Base-by-base conservation (phyloP, 2,113 vertebrate genomes). In the Maccullochella peelii region DNA sequence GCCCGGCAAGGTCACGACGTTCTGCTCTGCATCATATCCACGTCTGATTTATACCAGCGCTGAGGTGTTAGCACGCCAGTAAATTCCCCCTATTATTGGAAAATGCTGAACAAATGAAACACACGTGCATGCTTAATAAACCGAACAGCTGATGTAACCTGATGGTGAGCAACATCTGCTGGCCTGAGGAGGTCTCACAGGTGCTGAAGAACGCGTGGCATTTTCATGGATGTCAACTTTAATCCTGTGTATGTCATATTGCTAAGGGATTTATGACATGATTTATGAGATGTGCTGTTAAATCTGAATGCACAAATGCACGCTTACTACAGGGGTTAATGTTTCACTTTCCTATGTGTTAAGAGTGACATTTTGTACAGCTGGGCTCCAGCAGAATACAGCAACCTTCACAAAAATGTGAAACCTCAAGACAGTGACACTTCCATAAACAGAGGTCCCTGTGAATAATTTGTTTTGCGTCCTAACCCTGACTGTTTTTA, bases 401-500 rank as follows among this genome's bases (percentile, higher is more conserved):
- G 57, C 63, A 90, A 86, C 70, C 57, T 78, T 87, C 52, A 68
- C 54, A 89, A 89, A 83, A 86, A 72, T 84, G 89, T 91, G 73
- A 92, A 91, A 79, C 87, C 78, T 90, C 69, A 58, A 77, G 88
- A 91, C 49, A 78, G 84, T 91, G 92, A 89, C 93, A 86, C 82
- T 80, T 88, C 50, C 82, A 92, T 94, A 93, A 93, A 94, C 90
- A 88, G 88, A 87, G 80, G 79, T 89, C 94, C 67, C 77, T 63
- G 91, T 85, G 86, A 93, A 86, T 93, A 73, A 94, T 94, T 92
- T 94, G 91, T 87, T 89, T 89, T 89, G 88, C 89, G 90, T 90
- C 91, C 55, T 61, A 94, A 90, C 91, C 95, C 80, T 40, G 82
- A 87, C 80, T 93, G 86, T 93, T 95, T 94, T 86, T 92, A 92